These are phyloP conservation scores for Formica selysi DNA, from an alignment of 1,140 invertebrate species.

Conservation along the genomic window DNA sequence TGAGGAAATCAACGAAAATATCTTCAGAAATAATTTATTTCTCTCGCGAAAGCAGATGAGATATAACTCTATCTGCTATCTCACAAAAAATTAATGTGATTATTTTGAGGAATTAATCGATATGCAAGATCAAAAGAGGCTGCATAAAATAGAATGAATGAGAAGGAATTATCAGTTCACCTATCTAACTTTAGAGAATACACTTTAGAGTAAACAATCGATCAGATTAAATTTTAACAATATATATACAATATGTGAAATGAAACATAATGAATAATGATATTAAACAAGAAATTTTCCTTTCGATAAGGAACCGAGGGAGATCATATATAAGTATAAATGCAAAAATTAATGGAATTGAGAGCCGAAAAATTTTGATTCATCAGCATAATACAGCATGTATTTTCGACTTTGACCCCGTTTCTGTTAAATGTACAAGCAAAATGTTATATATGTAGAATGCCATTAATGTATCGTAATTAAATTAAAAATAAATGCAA, in stretches of 20 bases:
- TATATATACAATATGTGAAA: neutral
- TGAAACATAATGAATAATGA: neutral
- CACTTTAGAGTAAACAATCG: neutral
- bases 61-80: neutral
- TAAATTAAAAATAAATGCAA: constrained; percentile 32
- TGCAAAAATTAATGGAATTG: neutral
- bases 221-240: neutral
- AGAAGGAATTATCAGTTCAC: neutral
- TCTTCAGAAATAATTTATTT: neutral
- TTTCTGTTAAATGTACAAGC: constrained; percentile 12
- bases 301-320: neutral
- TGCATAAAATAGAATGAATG: neutral
- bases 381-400: neutral
- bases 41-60: neutral
- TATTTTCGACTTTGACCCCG: neutral
- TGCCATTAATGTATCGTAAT: constrained; percentile 16
- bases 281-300: neutral
- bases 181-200: neutral
- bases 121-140: neutral
- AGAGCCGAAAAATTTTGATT: neutral
- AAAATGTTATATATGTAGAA: constrained; percentile 2
- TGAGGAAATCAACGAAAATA: neutral
- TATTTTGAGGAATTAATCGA: neutral
- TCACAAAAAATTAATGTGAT: neutral
- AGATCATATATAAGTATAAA: neutral